Evolutionary conservation across 2,113 vertebrate species (phyloP), one percentile per base, ranked within the genome.

Genomic region (Fregetta grallaria): DNA sequence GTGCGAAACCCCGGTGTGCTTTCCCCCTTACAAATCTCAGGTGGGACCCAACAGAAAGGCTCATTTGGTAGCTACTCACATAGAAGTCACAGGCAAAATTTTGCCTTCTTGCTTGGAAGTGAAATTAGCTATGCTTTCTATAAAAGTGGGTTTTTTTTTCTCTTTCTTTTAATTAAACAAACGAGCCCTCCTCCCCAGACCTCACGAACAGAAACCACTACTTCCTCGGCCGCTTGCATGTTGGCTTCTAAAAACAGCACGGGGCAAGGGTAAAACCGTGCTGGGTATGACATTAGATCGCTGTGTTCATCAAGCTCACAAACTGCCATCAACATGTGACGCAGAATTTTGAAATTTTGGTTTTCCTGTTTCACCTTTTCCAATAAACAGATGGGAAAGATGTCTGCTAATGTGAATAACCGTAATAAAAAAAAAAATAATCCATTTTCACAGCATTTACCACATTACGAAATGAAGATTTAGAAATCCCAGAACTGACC

Each of bases 341-440:
- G 38, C 4, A 34, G 11, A 80, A 80, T 88, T 83, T 68, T 88
- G 74, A 75, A 88, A 92, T 93, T 50, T 52, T 50, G 47, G 76
- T 55, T 90, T 95, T 95, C 92, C 88, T 94, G 62, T 88, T 95
- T 83, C n/a, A 86, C 23, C 32, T 90, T n/a, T 83, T 50, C 67
- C 85, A 88, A 18, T n/a, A 55, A 88, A 55, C n/a, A 74, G 71
- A 47, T 1, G 13, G 63, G 50, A 86, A 88, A 88, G 53, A 80
- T n/a, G 16, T n/a, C 71, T 66, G 68, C 76, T 86, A 78, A 76
- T 27, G 30, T 53, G 53, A 94, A 49, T 20, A 76, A 79, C 38
- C 4, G 3, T 45, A 63, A 73, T 4, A 10, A 50, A 71, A 72
- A 30, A 38, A 38, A 38, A 55, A 14, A 7, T 36, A 34, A 32